phyloP scores from a whole-genome alignment of 2,888 invertebrate genomes.

The Disparrhopalites patrizii region DNA sequence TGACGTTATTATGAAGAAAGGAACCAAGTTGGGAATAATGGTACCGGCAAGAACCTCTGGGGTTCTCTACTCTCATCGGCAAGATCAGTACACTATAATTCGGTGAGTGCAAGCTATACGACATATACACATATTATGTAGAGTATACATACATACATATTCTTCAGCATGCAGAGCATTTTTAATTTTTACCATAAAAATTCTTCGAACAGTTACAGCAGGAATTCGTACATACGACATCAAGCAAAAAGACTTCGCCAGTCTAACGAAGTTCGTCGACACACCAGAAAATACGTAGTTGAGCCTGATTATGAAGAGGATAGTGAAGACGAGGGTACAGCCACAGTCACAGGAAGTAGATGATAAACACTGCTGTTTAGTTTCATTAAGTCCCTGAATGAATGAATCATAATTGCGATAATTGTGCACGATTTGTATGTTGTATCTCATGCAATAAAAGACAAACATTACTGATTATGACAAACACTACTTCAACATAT shows the following conservation, averaged over 20 bases:
- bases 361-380: not conserved
- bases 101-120: too few species aligned
- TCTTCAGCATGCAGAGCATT: too few species aligned
- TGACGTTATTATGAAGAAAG: conserved; percentile 17
- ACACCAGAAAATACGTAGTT: conserved; percentile 16
- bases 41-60: conserved; percentile 15
- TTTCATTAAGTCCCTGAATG: not conserved
- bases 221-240: conserved; percentile 16
- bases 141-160: too few species aligned
- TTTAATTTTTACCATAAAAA: too few species aligned
- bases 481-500: too few species aligned
- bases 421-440: too few species aligned
- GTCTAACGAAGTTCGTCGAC: conserved; percentile 11
- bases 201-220: conserved; percentile 17
- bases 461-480: too few species aligned
- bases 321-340: not conserved
- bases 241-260: conserved; percentile 16
- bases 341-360: not conserved
- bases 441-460: too few species aligned
- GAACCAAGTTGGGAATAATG: conserved; percentile 8
- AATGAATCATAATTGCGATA: too few species aligned
- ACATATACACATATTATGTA: not conserved
- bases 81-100: conserved; percentile 3
- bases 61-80: conserved; percentile 11
- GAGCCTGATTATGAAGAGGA: conserved; percentile 8